Evolutionary conservation across 2,888 invertebrate species (phyloP), one percentile per base, ranked within the genome.

Genomic region (Drosophila robusta): DNA sequence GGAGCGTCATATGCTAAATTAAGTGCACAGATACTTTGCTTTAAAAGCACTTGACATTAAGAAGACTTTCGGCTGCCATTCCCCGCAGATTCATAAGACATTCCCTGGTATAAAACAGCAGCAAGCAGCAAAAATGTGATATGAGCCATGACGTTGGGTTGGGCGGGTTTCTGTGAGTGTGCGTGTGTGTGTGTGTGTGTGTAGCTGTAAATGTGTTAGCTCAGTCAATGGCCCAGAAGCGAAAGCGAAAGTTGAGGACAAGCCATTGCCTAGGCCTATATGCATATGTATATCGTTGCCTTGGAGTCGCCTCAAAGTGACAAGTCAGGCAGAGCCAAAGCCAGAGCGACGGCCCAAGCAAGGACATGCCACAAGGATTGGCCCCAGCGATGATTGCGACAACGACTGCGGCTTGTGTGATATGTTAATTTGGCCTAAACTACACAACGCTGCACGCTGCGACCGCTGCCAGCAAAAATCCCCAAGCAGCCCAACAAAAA

Each of bases 381-480:
- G 64, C 63, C 69, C 24, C 46, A 42, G 36, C 47, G 56, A 63
- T 60, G 56, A 69, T 50, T 56, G 60, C 54, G 60, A 39, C 70
- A 46, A 58, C 75, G 70, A 69, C 70, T 82, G 80, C 76, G 82
- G 64, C 77, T 58, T 70, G 62, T 79, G 76, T 60, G 80, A 81
- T 81, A 81, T 81, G 80, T 85, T 81, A 85, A 81, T 85, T 81
- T 85, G 68, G 75, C 69, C 79, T 81, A 80, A 80, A 84, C 80
- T 81, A 84, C 75, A 71, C 58, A 45, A 29, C 75, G 36, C 46
- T 39, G 52, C 57, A 26, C 24, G 55, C 56, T 49, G 63, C 54
- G 69, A 67, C 84, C 85, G 78, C 81, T 67, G 63, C 42, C 45
- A 22, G 50, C 29, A 45, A 38, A 78, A 79, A 75, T 80, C 82